Evolutionary conservation across 1,140 invertebrate species (phyloP).

Genomic region (Atta cephalotes): DNA sequence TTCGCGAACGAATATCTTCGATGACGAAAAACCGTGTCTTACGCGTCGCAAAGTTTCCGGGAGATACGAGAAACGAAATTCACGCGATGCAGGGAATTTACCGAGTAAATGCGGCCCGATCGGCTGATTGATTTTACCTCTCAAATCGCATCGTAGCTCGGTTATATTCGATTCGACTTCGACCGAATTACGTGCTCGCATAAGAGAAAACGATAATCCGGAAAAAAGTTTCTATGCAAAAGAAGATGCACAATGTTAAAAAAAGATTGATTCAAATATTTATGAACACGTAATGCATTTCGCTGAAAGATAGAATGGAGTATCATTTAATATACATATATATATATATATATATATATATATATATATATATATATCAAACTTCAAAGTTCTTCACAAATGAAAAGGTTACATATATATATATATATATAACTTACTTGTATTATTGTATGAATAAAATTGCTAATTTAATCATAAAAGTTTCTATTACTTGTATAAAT

Average conservation of each 20-base stretch:
- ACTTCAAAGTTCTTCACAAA: background rate
- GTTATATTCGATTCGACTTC: slow-evolving; percentile 49
- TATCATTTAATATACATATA: background rate
- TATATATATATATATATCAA: too few species aligned
- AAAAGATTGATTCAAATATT: slow-evolving; percentile 14
- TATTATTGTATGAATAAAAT: background rate
- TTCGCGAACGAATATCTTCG: slow-evolving; percentile 40
- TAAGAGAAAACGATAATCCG: slow-evolving; percentile 44
- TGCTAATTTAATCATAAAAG: background rate
- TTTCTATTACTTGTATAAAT: background rate
- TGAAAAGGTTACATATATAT: background rate
- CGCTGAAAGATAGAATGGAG: background rate
- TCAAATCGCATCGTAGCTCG: slow-evolving; percentile 45
- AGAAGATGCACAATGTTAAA: background rate
- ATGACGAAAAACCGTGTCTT: slow-evolving; percentile 30
- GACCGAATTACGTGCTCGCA: slow-evolving; percentile 45
- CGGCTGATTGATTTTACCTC: slow-evolving; percentile 55
- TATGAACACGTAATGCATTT: background rate
- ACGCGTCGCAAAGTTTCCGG: slow-evolving; percentile 36
- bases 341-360: too few species aligned
- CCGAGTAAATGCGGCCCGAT: slow-evolving; percentile 37
- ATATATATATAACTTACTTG: too few species aligned
- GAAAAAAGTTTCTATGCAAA: background rate
- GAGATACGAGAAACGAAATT: slow-evolving; percentile 39
- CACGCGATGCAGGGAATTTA: slow-evolving; percentile 24